Percentiles rank a stretch among this genome's conserved stretches.
Conservation (phyloP, 35 echinoderm and acorn worm species). For the Amphiura filiformis region DNA sequence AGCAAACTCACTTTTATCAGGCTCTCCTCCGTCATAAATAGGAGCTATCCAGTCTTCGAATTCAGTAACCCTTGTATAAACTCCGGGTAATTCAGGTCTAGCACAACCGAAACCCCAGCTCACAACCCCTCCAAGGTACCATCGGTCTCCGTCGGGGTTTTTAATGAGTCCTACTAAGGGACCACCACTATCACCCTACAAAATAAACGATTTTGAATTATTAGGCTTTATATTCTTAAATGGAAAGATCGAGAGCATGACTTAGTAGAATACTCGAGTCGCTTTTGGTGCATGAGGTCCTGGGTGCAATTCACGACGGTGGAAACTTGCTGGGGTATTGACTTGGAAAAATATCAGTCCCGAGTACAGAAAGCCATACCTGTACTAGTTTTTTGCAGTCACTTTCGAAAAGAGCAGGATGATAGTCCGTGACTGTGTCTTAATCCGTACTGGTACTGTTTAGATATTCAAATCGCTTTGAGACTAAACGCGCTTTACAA, state of each 20-base stretch:
- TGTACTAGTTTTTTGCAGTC: too few relatives aligned
- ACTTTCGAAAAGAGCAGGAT: too few relatives aligned
- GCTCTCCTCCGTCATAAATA: conserved; percentile 25
- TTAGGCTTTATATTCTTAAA: background rate
- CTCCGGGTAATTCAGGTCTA: conserved; percentile 26
- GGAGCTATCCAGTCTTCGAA: conserved; percentile 55
- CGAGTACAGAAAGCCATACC: background rate
- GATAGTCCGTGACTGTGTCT: too few relatives aligned
- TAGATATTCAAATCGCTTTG: too few relatives aligned
- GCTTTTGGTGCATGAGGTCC: too few relatives aligned
- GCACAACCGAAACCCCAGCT: conserved; percentile 62
- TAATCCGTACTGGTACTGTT: too few relatives aligned
- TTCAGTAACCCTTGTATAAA: conserved; percentile 40
- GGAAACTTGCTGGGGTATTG: too few relatives aligned
- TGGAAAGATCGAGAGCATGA: background rate
- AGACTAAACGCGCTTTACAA: too few relatives aligned
- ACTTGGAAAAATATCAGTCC: background rate
- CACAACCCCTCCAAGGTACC: conserved; percentile 45
- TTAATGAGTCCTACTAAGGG: conserved; percentile 35
- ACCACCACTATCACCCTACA: conserved; percentile 54
- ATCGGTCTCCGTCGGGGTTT: conserved; percentile 1
- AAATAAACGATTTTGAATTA: background rate
- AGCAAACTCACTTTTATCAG: conserved; percentile 27
- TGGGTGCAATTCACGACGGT: too few relatives aligned
- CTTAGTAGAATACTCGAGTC: background rate